Conservation (phyloP, 1,140 invertebrate species). For the Zelostemma sp. region DNA sequence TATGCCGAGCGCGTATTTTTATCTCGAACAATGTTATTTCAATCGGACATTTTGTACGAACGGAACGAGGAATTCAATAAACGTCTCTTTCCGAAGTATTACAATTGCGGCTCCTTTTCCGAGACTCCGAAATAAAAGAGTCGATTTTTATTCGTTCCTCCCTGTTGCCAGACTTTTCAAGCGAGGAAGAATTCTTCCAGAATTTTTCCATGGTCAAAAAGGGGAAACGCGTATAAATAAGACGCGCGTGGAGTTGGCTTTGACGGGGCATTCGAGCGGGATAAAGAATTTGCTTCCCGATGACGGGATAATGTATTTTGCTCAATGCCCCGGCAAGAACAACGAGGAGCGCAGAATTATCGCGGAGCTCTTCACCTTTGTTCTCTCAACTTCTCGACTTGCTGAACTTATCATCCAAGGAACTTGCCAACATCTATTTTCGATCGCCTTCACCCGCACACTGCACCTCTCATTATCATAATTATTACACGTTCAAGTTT, state of each 20-base stretch:
- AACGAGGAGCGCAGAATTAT: constrained; percentile 2
- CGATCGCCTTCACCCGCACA: not conserved
- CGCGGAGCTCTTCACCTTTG: not conserved
- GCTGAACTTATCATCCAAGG: not conserved
- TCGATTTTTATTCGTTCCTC: too few species aligned
- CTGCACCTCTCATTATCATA: not conserved
- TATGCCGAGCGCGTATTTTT: too few species aligned
- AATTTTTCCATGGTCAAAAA: too few species aligned
- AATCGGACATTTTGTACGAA: too few species aligned
- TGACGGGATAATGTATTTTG: constrained; percentile 21
- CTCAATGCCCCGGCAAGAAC: not conserved
- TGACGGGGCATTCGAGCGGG: constrained; percentile 12
- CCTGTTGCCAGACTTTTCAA: too few species aligned
- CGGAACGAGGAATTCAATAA: too few species aligned
- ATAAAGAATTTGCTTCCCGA: constrained; percentile 24
- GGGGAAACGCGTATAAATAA: constrained; percentile 16
- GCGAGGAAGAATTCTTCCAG: too few species aligned
- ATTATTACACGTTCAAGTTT: not conserved
- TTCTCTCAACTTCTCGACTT: not conserved
- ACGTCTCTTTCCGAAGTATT: too few species aligned
- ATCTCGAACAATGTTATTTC: too few species aligned
- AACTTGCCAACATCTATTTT: not conserved
- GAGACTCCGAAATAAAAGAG: too few species aligned
- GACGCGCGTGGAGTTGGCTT: constrained; percentile 11
- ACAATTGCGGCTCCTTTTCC: too few species aligned